These are phyloP conservation scores for Halcyon senegalensis DNA, from an alignment of 2,113 vertebrate species.

Conservation along the genomic window DNA sequence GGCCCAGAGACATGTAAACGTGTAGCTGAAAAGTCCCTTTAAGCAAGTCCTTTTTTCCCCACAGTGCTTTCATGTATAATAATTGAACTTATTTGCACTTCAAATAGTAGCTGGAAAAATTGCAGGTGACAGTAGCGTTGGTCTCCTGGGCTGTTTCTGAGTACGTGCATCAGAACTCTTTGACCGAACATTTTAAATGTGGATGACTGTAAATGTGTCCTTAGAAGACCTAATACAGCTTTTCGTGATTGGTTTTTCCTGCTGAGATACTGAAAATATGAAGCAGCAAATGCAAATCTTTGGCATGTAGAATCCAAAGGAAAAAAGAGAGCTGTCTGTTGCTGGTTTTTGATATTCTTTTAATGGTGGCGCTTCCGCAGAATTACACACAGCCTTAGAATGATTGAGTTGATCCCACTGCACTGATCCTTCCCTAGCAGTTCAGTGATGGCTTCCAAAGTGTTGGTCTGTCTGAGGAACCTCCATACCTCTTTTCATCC, in stretches of 20 bases:
- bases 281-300: neutral
- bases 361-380: neutral
- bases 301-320: neutral
- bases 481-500: neutral
- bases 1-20: neutral
- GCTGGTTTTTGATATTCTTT: neutral
- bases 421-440: neutral
- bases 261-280: neutral
- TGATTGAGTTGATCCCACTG: fast-evolving
- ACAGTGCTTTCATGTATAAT: neutral
- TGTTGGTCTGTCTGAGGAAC: neutral
- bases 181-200: neutral
- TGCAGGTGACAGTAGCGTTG: neutral
- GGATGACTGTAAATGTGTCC: neutral
- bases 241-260: neutral
- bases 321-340: neutral
- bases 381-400: neutral
- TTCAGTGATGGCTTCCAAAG: neutral
- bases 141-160: neutral
- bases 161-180: neutral
- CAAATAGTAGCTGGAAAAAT: neutral
- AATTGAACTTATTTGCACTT: neutral
- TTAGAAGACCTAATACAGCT: neutral
- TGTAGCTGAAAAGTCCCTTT: neutral
- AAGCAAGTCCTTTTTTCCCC: neutral